Evolutionary conservation across 2,797 vertebrate genomes (phyloP).

Genomic region (Podargus strigoides): DNA sequence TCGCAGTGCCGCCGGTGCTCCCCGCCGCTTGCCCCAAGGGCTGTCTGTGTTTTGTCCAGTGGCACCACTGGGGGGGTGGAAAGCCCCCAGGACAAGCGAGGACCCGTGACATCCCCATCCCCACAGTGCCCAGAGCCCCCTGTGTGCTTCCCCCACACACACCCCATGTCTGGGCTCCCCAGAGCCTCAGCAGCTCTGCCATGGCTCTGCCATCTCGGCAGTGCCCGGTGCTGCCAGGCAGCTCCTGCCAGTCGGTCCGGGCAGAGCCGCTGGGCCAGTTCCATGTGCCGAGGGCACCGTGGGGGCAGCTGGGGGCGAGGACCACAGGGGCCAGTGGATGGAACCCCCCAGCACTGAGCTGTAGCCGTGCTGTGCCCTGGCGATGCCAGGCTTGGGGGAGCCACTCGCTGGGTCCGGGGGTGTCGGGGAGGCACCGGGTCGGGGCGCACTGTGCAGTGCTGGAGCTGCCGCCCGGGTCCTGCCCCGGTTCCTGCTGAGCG

Average conservation of each 20-base stretch:
- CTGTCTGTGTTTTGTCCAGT: neutral
- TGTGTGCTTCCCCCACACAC: rapidly evolving
- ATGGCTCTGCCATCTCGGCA: neutral
- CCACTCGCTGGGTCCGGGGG: rapidly evolving
- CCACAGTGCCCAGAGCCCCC: neutral
- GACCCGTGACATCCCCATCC: rapidly evolving
- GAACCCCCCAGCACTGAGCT: rapidly evolving
- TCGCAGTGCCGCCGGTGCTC: rapidly evolving
- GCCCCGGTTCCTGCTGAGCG: neutral
- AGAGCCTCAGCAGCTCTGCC: neutral
- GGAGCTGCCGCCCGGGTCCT: neutral
- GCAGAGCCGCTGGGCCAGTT: neutral
- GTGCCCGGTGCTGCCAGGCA: neutral
- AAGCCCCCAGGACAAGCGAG: neutral
- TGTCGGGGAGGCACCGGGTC: rapidly evolving
- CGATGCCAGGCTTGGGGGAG: rapidly evolving
- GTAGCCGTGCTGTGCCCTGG: rapidly evolving
- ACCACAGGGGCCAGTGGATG: neutral
- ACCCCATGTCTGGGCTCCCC: neutral
- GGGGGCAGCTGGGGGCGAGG: rapidly evolving
- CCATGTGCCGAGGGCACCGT: rapidly evolving
- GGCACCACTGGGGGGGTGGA: neutral
- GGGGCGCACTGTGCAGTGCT: rapidly evolving
- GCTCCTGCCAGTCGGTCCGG: neutral
- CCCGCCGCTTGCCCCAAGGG: neutral